Base-by-base conservation (phyloP, 2,888 invertebrate species). In the Amblyteles armatorius region DNA sequence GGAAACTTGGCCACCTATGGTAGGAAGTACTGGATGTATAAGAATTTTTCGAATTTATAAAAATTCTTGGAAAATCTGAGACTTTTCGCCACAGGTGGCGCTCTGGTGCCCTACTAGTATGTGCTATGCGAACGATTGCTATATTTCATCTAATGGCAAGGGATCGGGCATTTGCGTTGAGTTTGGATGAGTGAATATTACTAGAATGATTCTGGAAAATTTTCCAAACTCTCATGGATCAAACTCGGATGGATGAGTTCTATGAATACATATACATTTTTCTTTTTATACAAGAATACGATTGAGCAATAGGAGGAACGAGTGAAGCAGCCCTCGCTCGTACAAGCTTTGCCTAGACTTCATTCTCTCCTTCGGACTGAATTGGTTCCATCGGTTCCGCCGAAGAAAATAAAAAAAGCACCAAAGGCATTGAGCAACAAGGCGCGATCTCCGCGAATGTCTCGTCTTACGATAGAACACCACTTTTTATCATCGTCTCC, bases 401-500 rank as follows among this genome's bases (percentile, higher is more conserved):
- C 48, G 13, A 7, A 36, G 29, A 16, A 22, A 73, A 33, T 33
- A 40, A 40, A 19, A 19, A 57, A 52, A 52, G 52, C n/a, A 19
- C 52, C n/a, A 68, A 55, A 63, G 68, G 13, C 29, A 63, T 22
- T 57, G 50, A 22, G 52, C 22, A 52, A 63, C 63, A 33, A 7
- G 40, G 44, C 63, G 76, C 65, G 55, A 80, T 50, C 84, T 57
- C 57, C 52, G 52, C 68, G 40, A 7, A 19, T 72, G 72, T 77
- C 77, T 80, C 33, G 65, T 69, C 44, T 80, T 80, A 80, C 77
- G 83, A 80, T 80, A 57, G 40, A 73, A 68, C 33, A 33, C 33
- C 33, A 84, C n/a, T 77, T 80, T 84, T 84, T 80, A 77, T 60
- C 77, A 77, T 73, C 26, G 72, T 74, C 33, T 57, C 19, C 40